phyloP scores from a whole-genome alignment of 1,140 invertebrate species.

The Rhopalosiphum padi region DNA sequence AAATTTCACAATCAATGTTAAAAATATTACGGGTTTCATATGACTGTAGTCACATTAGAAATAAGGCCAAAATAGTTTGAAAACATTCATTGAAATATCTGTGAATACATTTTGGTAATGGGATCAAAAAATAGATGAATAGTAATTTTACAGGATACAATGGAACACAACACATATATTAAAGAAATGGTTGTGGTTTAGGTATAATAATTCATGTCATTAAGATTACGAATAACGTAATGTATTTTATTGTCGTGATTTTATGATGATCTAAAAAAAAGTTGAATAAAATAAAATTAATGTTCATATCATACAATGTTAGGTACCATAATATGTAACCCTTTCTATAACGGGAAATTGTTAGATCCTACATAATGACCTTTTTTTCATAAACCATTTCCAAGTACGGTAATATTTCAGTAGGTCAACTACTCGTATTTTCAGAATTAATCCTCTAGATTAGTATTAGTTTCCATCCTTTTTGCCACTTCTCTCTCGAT shows the following conservation, averaged over 20 bases:
- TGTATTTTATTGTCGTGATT: constrained; percentile 10
- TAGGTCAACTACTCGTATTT: constrained; percentile 15
- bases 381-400: neutral
- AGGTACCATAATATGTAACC: constrained; percentile 10
- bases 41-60: neutral
- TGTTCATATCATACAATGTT: neutral
- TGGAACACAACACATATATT: neutral
- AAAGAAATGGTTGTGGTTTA: neutral
- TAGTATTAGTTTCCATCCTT: neutral
- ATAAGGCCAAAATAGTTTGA: neutral
- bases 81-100: neutral
- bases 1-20: neutral
- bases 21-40: neutral
- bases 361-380: neutral
- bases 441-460: constrained; percentile 18
- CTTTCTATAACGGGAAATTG: neutral
- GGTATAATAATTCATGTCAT: neutral
- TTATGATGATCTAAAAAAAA: constrained; percentile 16
- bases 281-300: constrained; percentile 1
- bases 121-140: neutral
- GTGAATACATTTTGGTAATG: neutral
- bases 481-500: neutral
- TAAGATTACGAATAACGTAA: neutral
- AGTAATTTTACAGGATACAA: neutral
- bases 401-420: neutral